A percentile compares a stretch with the other conserved stretches of the same genome.
Conservation (phyloP, 2,113 vertebrate genomes). For the Aspiorhynchus laticeps region DNA sequence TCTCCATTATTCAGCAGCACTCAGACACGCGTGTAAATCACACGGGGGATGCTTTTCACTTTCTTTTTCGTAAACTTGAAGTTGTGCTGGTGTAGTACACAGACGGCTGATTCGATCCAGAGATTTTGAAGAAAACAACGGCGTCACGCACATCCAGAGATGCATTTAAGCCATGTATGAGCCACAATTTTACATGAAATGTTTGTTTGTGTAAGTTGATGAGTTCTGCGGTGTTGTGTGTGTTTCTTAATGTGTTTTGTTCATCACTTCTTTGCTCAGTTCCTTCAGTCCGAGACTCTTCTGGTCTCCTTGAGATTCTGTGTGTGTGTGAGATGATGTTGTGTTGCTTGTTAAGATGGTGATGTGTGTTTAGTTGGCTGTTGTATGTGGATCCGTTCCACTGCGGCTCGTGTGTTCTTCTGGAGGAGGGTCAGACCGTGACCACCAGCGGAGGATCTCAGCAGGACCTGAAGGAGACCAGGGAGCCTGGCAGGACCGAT, state of each 20-base stretch:
- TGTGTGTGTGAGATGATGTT: neutral
- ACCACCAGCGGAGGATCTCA: slow-evolving; percentile 61
- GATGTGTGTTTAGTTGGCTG: slow-evolving; percentile 79
- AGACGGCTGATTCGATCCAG: neutral
- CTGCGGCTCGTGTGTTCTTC: slow-evolving; percentile 76
- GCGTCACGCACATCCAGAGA: neutral
- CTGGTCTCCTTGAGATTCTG: neutral
- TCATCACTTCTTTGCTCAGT: neutral
- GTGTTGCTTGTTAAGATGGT: neutral
- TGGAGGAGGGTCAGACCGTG: slow-evolving; percentile 84
- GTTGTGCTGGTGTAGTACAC: neutral
- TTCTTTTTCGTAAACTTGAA: neutral
- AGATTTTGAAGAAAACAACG: neutral
- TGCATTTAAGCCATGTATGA: neutral
- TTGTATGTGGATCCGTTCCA: slow-evolving; percentile 83
- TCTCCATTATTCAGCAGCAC: slow-evolving; percentile 12
- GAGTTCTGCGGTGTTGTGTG: neutral
- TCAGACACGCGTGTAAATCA: neutral
- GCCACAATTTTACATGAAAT: neutral
- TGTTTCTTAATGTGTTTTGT: neutral
- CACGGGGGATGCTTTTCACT: neutral
- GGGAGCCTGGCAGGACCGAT: slow-evolving; percentile 58
- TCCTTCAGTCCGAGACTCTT: neutral
- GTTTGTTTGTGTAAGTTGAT: no score
- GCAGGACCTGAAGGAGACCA: slow-evolving; percentile 38